Base-by-base conservation (phyloP, 1,140 invertebrate genomes). In the Mycetomoellerius zeteki region DNA sequence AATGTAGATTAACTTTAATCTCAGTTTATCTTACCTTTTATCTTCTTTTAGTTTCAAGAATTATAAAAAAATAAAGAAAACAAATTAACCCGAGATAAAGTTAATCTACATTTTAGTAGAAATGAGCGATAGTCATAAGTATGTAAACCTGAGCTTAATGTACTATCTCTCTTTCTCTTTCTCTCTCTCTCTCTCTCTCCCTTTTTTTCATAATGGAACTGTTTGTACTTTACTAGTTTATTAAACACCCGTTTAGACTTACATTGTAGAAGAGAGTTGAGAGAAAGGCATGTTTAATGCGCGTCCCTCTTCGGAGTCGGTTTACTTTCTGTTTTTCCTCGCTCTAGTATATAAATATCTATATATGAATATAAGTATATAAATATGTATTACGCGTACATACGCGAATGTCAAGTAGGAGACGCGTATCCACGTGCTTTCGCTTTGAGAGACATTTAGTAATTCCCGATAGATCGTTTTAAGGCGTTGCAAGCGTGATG, bases 181-280 rank as follows among this genome's bases (percentile, higher is more conserved):
- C 56, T 60, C 21, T 60, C 21, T 60, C 65, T 67, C 37, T 69
- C 65, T 69, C 37, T 69, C 37, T 30, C n/a, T 50, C 65, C 47
- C 16, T n/a, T 60, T 90, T 71, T 91, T 88, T 90, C 75, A 82
- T 92, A 69, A 89, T 89, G 91, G 92, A 91, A 91, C 87, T 93
- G 89, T 94, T 94, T 94, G 91, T 94, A 94, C 87, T 89, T 93
- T 93, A 92, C 62, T 92, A 92, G 90, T 93, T 92, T 93, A 90
- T 90, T 87, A 90, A 87, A 78, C 65, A 82, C 90, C 87, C 56
- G 62, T 87, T 81, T 91, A 86, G 90, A 92, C 37, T 92, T 87
- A 87, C 52, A 86, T 87, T 37, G 58, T 91, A 88, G 80, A 78
- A 73, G 86, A 72, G 86, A 65, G 21, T 30, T 43, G 16, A 80